Evolutionary conservation across 2,888 invertebrate species (phyloP), one percentile per base, ranked within the genome.

Genomic region (Tipula confusa): DNA sequence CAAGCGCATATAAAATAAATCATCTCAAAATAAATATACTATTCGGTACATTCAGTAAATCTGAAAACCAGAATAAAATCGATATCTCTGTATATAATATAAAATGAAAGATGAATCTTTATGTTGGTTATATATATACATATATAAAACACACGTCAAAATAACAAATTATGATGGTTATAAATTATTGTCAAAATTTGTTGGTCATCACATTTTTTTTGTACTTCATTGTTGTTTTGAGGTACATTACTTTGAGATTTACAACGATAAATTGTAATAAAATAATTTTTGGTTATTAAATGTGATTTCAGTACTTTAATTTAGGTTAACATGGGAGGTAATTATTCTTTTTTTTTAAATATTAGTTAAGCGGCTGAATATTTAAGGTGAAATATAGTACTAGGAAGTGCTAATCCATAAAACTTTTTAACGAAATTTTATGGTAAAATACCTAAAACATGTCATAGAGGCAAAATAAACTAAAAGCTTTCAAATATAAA

Each of bases 21-120:
- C 64, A 64, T 64, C 64, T 18, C 64, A 15, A 18, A 64, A 2
- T 1, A 43, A 15, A 43, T 15, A 15, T 5, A 15, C 15, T 43
- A 15, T 43, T 15, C 43, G 9, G 64, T 18, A 64, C 18, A 64
- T 18, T 18, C 48, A 4, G 18, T 18, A 48, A 48, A 64, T 64
- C 64, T 64, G 64, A 64, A 48, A 64, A 64, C 64, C 64, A 64
- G 64, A 64, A 64, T 24, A 64, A 64, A 64, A 64, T 64, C 64
- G 64, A 64, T 64, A 64, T 24, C 18, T 64, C 18, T 64, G 64
- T 64, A 24, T 43, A 11, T 15, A n/a, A 9, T 36, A 36, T 36
- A 36, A 9, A 36, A 48, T 6, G 24, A 64, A 64, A 64, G 18
- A 24, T 64, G 64, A 64, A 24, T 64, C 2, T 38, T 38, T 38